Evolutionary conservation across 2,113 vertebrate genomes (phyloP), one percentile per base, ranked within the genome.

Genomic region (Chaetura pelagica): DNA sequence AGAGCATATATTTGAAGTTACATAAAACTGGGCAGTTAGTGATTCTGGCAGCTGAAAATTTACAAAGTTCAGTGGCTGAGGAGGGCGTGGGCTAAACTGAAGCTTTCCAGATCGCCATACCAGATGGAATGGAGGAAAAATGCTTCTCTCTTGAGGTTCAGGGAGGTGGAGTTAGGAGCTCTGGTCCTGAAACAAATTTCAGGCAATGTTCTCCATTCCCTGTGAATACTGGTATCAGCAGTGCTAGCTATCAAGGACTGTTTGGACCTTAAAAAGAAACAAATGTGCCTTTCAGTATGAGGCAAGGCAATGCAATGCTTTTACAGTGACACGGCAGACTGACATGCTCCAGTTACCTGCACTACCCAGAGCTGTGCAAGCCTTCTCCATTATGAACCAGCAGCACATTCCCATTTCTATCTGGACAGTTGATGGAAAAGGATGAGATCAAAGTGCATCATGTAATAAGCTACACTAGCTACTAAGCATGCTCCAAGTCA

Each of bases 21-120:
- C 76, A 91, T 93, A 95, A 98, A 96, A 93, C 94, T 90, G 34
- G 35, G 87, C 85, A 95, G 93, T 63, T 89, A 87, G 95, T 34
- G 87, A 97, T 94, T 94, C 94, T 96, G 96, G 96, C 94, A 94
- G 96, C 54, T 74, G 89, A 96, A 97, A 96, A 96, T 94, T 90
- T 80, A 85, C 86, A 87, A 97, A 96, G 92, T 96, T 97, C 96
- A 97, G 94, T 86, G 92, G 49, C 89, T 44, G 73, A 89, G 78
- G 90, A 96, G 46, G 58, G 91, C 0, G 85, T 38, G 75, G 94
- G 95, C 96, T 91, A 86, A 78, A 18, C 82, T 97, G 93, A 93
- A 97, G 89, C 95, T 96, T 91, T 97, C 96, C 97, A 97, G 94
- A 96, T 91, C 20, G 38, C 84, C 12, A 7, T 92, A 96, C 94